phyloP scores from a whole-genome alignment of 2,113 vertebrate species.

The Gobio gobio region DNA sequence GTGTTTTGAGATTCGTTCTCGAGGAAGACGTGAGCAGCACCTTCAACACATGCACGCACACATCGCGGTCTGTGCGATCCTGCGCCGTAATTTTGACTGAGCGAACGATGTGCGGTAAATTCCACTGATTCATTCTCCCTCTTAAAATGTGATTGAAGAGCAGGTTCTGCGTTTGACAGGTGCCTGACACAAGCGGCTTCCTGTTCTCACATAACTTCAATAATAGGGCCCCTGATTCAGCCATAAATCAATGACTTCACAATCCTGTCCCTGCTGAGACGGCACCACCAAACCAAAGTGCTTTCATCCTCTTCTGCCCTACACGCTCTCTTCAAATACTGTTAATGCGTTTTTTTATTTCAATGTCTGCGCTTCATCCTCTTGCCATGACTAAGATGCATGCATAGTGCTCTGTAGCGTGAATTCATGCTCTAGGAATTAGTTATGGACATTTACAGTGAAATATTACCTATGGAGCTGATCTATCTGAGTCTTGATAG shows the following conservation, averaged over 20 bases:
- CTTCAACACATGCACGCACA: background rate
- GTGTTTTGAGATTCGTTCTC: slow-evolving; percentile 54
- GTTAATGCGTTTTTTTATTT: slow-evolving; percentile 28
- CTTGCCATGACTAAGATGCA: background rate
- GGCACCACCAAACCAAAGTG: background rate
- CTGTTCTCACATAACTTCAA: slow-evolving; percentile 38
- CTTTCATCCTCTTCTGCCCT: background rate
- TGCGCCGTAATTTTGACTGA: slow-evolving; percentile 18
- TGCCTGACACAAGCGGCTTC: slow-evolving; percentile 24
- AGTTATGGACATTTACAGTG: background rate
- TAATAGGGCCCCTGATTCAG: slow-evolving; percentile 40
- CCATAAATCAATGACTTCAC: slow-evolving; percentile 42
- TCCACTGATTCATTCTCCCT: slow-evolving; percentile 34
- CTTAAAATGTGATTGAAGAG: slow-evolving; percentile 29
- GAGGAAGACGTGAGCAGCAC: slow-evolving; percentile 14
- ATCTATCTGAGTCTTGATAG: background rate
- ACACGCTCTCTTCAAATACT: background rate
- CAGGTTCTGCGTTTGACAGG: background rate
- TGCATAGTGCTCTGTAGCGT: background rate
- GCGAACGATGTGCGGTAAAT: background rate
- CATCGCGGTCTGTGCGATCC: background rate
- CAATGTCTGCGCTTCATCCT: background rate
- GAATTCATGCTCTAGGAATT: background rate
- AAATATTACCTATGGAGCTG: background rate
- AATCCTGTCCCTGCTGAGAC: slow-evolving; percentile 6